Base-by-base conservation (phyloP, 2,797 vertebrate genomes). In the Basileuterus tristriatus region DNA sequence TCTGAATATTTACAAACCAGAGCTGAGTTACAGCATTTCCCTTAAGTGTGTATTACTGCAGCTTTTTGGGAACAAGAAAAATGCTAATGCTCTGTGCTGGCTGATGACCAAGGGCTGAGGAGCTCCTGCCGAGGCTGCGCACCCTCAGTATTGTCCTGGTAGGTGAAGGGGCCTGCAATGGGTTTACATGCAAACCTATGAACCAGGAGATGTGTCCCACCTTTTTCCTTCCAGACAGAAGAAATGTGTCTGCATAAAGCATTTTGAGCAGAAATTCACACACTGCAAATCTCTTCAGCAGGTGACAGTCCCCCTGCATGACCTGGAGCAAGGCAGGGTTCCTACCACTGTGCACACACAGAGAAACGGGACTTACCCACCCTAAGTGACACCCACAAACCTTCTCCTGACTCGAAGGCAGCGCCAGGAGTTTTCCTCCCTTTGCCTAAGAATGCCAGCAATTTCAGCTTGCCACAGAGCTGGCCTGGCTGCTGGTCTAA, bases 381-480 rank as follows among this genome's bases (percentile, higher is more conserved):
- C 39, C 59, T 21, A 49, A 56, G 76, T 24, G 84, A 91, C 77
- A 64, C 64, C 19, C 75, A 70, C 74, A 91, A 83, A 71, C 89
- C 59, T 88, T 44, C 27, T 69, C 63, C 37, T 5, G 17, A 46
- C 70, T 32, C 68, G 63, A 95, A 60, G 53, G 20, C 80, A 78
- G 41, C 0, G 0, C 49, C 79, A 82, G 68, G 46, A 83, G 56
- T 46, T 93, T 89, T 87, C 52, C 81, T 78, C 39, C 72, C 71
- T 93, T 50, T 90, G 74, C 90, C 67, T 90, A 94, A 77, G 95
- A 96, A 96, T 77, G 93, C 85, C 92, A 96, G 85, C 93, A 77
- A 97, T 96, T 91, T 70, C 85, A 94, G 59, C 71, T 53, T 58
- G 89, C 93, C 81, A 82, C 58, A 85, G 83, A 89, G 80, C 86